Conservation (phyloP, 2,888 invertebrate genomes). For the Rotaria macrura region DNA sequence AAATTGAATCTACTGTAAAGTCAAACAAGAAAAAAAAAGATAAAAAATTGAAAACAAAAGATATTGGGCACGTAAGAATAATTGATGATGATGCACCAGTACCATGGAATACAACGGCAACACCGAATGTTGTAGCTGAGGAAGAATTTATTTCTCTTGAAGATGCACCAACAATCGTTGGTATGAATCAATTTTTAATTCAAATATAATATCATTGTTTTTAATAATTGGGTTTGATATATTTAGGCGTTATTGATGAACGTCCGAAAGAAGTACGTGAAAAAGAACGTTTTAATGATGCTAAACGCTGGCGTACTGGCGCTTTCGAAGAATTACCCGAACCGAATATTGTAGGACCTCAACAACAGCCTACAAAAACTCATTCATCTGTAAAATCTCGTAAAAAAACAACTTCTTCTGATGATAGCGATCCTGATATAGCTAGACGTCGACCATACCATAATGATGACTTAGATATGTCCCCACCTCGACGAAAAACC, state of each 20-base stretch:
- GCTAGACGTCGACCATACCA: background rate
- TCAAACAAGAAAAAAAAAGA: background rate
- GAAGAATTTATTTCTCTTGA: background rate
- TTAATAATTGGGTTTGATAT: background rate
- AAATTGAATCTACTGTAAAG: background rate
- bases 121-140: background rate
- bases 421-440: slow-evolving; percentile 19
- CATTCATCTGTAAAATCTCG: background rate
- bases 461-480: background rate
- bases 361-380: background rate
- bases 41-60: background rate
- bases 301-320: background rate
- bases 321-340: background rate
- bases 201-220: background rate
- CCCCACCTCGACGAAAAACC: background rate
- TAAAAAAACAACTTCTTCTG: background rate
- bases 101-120: background rate
- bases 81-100: background rate
- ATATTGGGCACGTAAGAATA: background rate
- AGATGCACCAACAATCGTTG: background rate
- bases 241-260: background rate
- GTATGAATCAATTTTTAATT: background rate
- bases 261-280: background rate
- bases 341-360: background rate
- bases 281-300: background rate